phyloP scores from a whole-genome alignment of 2,888 invertebrate species.

The Sceliomorpha sp. region DNA sequence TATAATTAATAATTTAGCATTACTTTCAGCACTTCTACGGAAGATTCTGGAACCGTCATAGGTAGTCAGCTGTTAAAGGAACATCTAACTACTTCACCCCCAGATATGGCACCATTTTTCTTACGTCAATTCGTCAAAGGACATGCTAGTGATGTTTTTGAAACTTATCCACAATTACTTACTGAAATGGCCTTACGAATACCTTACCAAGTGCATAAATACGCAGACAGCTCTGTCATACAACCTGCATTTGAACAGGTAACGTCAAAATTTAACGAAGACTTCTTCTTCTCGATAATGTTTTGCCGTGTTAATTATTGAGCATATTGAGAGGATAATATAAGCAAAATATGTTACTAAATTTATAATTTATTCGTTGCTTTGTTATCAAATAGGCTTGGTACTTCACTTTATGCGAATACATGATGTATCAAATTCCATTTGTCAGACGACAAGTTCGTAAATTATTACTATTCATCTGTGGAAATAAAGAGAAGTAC shows the following conservation, averaged over 20 bases:
- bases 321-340: no score
- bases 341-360: no score
- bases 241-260: constrained; percentile 77
- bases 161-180: constrained; percentile 95
- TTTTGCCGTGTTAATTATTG: no score
- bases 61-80: constrained; percentile 90
- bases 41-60: constrained; percentile 80
- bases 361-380: no score
- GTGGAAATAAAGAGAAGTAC: constrained; percentile 97
- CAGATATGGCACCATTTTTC: constrained; percentile 98
- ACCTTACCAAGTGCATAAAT: constrained; percentile 95
- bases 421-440: constrained; percentile 97
- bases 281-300: constrained; percentile 55
- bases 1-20: constrained; percentile 1
- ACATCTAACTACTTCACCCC: constrained; percentile 89
- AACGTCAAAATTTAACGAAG: constrained; percentile 1
- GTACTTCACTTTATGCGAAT: constrained; percentile 93
- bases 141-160: constrained; percentile 95
- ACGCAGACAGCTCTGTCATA: constrained; percentile 78
- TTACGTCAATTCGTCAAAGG: constrained; percentile 94
- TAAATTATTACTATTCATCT: constrained; percentile 94
- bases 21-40: constrained; percentile 70
- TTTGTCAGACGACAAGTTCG: constrained; percentile 93
- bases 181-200: constrained; percentile 96
- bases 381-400: constrained; percentile 82